Percentiles rank a stretch among this genome's conserved stretches.
Evolutionary conservation across 2,888 invertebrate species (phyloP).

Genomic region (Acleris sparsana): DNA sequence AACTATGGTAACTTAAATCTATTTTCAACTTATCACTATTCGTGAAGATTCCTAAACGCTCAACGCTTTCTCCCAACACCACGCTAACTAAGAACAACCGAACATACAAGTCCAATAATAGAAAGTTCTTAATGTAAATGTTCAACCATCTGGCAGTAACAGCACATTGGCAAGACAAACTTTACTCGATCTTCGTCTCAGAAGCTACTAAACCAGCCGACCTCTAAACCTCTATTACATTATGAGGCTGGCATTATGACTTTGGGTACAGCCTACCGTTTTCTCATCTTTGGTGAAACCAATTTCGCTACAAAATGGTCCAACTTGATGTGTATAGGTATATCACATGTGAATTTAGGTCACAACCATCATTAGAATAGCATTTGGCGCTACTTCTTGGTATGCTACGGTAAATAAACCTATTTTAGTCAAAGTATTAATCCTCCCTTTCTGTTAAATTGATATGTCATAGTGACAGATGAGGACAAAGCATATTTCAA

Average conservation of each 20-base stretch:
- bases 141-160: constrained; percentile 38
- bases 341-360: too few relatives aligned
- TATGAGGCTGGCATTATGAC: constrained; percentile 32
- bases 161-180: constrained; percentile 37
- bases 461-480: too few relatives aligned
- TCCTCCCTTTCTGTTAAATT: too few relatives aligned
- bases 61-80: constrained; percentile 9
- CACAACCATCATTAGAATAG: too few relatives aligned
- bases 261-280: constrained; percentile 17
- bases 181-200: constrained; percentile 36
- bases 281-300: constrained; percentile 9
- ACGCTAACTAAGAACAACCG: constrained; percentile 31
- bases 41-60: constrained; percentile 4
- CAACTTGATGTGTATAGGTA: background rate
- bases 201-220: constrained; percentile 33
- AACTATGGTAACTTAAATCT: too few relatives aligned
- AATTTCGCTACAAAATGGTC: background rate
- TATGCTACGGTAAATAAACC: too few relatives aligned
- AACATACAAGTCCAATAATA: constrained; percentile 38
- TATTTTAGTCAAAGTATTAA: too few relatives aligned
- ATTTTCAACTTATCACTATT: too few relatives aligned
- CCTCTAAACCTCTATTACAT: constrained; percentile 36
- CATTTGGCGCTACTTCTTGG: too few relatives aligned
- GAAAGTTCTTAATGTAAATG: constrained; percentile 38
- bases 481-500: too few relatives aligned